A percentile compares a stretch with the other conserved stretches of the same genome.
Evolutionary conservation across 2,113 vertebrate genomes (phyloP).

Genomic region (Quiscalus mexicanus): DNA sequence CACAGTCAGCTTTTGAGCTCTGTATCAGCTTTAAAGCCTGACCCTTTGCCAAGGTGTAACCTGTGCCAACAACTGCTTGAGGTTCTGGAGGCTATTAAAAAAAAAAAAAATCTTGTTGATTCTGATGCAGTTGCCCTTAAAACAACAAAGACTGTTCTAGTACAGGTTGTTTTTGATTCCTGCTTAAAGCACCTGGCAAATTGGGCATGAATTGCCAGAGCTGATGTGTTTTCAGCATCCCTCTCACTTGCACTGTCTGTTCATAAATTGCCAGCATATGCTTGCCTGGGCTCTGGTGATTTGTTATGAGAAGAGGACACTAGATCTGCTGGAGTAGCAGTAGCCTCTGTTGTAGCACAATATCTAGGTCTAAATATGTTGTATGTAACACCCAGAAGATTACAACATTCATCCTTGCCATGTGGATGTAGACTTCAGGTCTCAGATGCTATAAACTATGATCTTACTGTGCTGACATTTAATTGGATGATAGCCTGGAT

Average conservation of each 20-base stretch:
- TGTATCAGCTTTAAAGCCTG: background rate
- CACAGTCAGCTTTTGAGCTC: background rate
- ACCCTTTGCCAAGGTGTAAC: background rate
- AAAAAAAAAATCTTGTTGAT: background rate
- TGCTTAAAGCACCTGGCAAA: background rate
- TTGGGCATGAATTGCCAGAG: background rate
- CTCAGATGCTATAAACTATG: background rate
- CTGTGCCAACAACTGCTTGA: background rate
- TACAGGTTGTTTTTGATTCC: background rate
- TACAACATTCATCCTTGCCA: background rate
- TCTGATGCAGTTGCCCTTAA: background rate
- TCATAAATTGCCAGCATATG: background rate
- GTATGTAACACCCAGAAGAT: background rate
- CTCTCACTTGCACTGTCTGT: background rate
- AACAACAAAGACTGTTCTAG: background rate
- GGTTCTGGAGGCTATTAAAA: conserved; percentile 1
- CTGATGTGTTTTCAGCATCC: background rate
- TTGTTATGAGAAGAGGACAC: background rate
- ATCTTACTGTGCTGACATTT: background rate
- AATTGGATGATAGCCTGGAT: background rate
- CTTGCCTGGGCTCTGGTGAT: background rate
- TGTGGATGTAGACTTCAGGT: rapidly evolving
- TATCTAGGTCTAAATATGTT: background rate
- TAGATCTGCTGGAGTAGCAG: background rate
- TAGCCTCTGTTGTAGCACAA: background rate